Percentiles rank a stretch among this genome's conserved stretches.
These are phyloP conservation scores for Gadus chalcogrammus DNA, from an alignment of 2,113 vertebrate species.

Conservation along the genomic window DNA sequence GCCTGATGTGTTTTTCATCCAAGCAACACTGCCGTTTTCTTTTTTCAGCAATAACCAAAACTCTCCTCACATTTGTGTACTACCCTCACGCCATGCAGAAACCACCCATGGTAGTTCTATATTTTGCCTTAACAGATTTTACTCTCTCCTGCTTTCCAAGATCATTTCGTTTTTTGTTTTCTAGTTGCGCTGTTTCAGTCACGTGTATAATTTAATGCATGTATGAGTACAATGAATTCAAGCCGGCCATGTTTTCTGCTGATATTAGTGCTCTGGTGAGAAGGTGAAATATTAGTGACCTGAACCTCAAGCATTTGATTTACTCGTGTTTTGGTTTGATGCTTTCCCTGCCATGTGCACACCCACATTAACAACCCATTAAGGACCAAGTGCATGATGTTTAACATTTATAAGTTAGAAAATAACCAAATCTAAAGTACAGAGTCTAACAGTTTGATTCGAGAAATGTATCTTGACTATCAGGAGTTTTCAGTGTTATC, in stretches of 20 bases:
- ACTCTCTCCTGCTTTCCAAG: constrained; percentile 1
- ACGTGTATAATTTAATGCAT: background rate
- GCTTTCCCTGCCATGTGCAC: constrained; percentile 23
- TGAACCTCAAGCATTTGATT: constrained; percentile 8
- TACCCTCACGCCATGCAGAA: constrained; percentile 1
- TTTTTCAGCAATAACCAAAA: constrained; percentile 10
- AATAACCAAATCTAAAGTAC: constrained; percentile 26
- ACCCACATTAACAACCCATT: constrained; percentile 18
- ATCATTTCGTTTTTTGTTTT: constrained; percentile 19
- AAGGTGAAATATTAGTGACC: constrained; percentile 1
- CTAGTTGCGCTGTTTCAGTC: constrained; percentile 8
- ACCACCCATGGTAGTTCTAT: constrained; percentile 34
- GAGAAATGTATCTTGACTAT: too few species aligned
- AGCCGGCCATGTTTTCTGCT: constrained; percentile 23
- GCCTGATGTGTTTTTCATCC: constrained; percentile 12
- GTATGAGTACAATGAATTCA: too few species aligned
- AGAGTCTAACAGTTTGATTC: constrained; percentile 31
- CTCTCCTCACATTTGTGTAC: constrained; percentile 15
- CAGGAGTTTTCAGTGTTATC: too few species aligned
- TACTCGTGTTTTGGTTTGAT: background rate
- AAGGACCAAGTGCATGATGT: constrained; percentile 63
- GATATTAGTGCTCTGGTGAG: constrained; percentile 20
- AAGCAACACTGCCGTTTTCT: constrained; percentile 26
- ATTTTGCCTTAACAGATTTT: constrained; percentile 47
- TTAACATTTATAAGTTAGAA: constrained; percentile 14